Evolutionary conservation across 23 tunicate species (phyloP).

Genomic region (Trididemnum clinides): DNA sequence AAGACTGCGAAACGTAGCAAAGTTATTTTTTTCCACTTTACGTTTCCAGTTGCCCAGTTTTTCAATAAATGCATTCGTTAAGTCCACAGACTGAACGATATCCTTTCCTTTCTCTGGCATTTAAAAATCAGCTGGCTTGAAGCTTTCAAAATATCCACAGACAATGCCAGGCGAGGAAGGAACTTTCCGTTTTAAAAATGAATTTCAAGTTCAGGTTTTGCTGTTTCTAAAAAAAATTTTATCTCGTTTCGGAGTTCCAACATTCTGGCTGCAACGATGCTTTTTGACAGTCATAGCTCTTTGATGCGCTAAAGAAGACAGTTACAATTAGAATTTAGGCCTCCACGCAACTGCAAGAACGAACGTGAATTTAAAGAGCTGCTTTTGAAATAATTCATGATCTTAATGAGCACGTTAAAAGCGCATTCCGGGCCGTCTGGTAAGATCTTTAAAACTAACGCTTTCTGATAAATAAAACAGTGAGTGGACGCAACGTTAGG

Average conservation of each 20-base stretch:
- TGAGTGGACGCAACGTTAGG: too few species aligned
- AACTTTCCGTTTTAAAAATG: conserved; percentile 34
- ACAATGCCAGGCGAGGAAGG: conserved; percentile 41
- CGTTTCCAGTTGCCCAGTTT: conserved; percentile 48
- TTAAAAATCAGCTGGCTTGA: conserved; percentile 46
- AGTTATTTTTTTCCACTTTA: conserved; percentile 43
- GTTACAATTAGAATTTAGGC: conserved; percentile 1
- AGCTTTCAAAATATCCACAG: conserved; percentile 43
- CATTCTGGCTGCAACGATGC: conserved; percentile 43
- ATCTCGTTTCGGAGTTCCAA: conserved; percentile 50
- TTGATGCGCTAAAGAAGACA: conserved; percentile 13
- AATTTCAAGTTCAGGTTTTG: conserved; percentile 45
- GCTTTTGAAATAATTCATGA: too few species aligned
- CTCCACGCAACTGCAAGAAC: not conserved
- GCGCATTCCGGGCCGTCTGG: too few species aligned
- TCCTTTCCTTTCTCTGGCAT: conserved; percentile 26
- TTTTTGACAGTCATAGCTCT: conserved; percentile 35
- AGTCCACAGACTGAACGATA: conserved; percentile 29
- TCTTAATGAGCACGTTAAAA: too few species aligned
- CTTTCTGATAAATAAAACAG: too few species aligned
- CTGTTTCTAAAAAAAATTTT: conserved; percentile 22
- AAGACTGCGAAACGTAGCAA: conserved; percentile 47
- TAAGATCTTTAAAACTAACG: too few species aligned
- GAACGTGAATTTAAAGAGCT: not conserved
- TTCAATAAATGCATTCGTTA: conserved; percentile 46